Evolutionary conservation across 2,113 vertebrate genomes (phyloP).

Genomic region (Gobius niger): DNA sequence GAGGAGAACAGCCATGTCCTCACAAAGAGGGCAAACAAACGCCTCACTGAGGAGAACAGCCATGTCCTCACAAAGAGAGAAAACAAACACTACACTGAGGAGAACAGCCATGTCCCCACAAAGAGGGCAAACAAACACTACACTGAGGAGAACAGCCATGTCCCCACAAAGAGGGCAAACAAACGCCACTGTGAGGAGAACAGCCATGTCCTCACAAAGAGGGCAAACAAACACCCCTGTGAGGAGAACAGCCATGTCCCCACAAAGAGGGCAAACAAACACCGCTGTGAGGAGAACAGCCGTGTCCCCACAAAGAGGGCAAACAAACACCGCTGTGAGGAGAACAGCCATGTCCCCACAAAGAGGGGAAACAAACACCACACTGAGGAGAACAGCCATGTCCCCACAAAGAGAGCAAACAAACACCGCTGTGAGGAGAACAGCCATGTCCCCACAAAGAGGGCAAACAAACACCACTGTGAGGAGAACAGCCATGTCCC

Average conservation of each 20-base stretch:
- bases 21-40: not conserved
- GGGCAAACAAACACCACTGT: slow-evolving; percentile 43
- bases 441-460: not conserved
- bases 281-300: slow-evolving; percentile 11
- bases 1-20: slow-evolving; percentile 5
- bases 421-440: slow-evolving; percentile 11
- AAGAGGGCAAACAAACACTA: not conserved
- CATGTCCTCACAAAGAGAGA: not conserved
- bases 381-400: slow-evolving; percentile 16
- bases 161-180: not conserved
- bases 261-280: not conserved
- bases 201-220: not conserved
- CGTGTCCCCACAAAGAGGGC: not conserved
- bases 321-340: slow-evolving; percentile 10
- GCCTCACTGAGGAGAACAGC: slow-evolving; percentile 16
- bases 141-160: slow-evolving; percentile 16
- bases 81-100: slow-evolving; percentile 17
- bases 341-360: not conserved
- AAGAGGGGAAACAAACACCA: not conserved
- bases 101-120: not conserved
- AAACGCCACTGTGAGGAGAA: slow-evolving; percentile 11
- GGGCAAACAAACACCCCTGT: not conserved
- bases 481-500: slow-evolving; percentile 6
- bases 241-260: slow-evolving; percentile 6
- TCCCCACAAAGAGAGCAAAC: not conserved